These are phyloP conservation scores for Protaetia brevitarsis DNA, from an alignment of 1,140 invertebrate species.

Conservation along the genomic window DNA sequence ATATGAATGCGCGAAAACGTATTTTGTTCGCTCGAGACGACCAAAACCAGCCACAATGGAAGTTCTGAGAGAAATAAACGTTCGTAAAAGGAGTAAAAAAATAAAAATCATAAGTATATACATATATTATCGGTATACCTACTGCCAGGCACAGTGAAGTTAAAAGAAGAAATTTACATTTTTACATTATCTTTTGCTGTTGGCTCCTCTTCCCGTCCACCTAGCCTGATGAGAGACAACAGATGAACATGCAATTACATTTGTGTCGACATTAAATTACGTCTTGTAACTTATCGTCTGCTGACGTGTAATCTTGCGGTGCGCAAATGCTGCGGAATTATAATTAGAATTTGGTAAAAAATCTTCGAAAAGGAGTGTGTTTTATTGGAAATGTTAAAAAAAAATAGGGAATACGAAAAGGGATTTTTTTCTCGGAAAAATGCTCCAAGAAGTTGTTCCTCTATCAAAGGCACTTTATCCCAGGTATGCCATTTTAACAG, in stretches of 20 bases:
- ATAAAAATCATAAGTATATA: background rate
- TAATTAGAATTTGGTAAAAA: background rate
- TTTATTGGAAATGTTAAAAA: too few species aligned
- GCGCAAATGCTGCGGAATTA: background rate
- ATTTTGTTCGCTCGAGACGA: background rate
- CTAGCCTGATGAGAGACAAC: background rate
- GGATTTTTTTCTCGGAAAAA: too few species aligned
- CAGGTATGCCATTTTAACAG: too few species aligned
- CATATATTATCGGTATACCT: background rate
- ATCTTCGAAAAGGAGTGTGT: background rate
- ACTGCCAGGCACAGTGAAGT: background rate
- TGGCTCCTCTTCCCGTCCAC: background rate
- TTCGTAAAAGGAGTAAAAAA: too few species aligned
- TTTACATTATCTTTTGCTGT: background rate
- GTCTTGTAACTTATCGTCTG: background rate
- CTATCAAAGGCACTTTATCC: too few species aligned
- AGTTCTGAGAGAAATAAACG: background rate
- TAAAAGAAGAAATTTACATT: slow-evolving; percentile 7
- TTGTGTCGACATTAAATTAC: background rate
- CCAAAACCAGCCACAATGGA: background rate
- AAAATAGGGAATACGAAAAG: too few species aligned
- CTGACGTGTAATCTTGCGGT: background rate
- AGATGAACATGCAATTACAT: background rate
- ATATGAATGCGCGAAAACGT: slow-evolving; percentile 2
- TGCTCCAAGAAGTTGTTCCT: too few species aligned